A percentile compares a stretch with the other conserved stretches of the same genome.
These are phyloP conservation scores for Lasioglossum baleicum DNA, from an alignment of 1,140 invertebrate species.

Conservation along the genomic window DNA sequence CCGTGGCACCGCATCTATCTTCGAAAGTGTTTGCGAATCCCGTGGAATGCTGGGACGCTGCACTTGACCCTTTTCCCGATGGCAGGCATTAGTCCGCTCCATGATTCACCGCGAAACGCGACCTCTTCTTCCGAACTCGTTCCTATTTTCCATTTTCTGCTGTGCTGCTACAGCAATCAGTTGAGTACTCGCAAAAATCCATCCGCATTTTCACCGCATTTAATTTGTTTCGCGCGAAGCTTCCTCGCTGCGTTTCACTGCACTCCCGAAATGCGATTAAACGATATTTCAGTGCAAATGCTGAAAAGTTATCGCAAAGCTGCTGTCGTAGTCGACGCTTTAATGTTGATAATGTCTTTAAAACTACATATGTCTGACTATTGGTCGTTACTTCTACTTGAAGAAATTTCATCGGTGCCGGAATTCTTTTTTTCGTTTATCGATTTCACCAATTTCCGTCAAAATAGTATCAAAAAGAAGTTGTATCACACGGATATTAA, in stretches of 20 bases:
- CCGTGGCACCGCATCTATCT: conserved; percentile 25
- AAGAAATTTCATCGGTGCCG: background rate
- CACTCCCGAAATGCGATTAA: no score
- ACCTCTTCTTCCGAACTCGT: no score
- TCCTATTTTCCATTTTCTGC: background rate
- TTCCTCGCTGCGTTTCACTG: background rate
- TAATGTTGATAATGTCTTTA: no score
- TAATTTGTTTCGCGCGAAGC: background rate
- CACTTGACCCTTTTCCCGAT: conserved; percentile 21
- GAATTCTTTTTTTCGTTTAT: background rate
- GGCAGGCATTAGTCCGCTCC: background rate
- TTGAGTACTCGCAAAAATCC: background rate
- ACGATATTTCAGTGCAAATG: no score
- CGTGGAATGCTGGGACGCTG: background rate
- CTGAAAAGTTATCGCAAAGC: no score
- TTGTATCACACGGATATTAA: no score
- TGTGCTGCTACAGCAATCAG: background rate
- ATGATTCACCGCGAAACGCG: background rate
- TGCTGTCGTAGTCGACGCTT: no score
- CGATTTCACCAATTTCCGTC: no score
- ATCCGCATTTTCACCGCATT: background rate
- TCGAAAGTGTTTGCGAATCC: conserved; percentile 28
- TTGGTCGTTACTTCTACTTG: background rate
- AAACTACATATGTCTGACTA: background rate
- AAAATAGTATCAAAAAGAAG: no score